Evolutionary conservation across 2,888 invertebrate genomes (phyloP).

Genomic region (Dorcus hopei): DNA sequence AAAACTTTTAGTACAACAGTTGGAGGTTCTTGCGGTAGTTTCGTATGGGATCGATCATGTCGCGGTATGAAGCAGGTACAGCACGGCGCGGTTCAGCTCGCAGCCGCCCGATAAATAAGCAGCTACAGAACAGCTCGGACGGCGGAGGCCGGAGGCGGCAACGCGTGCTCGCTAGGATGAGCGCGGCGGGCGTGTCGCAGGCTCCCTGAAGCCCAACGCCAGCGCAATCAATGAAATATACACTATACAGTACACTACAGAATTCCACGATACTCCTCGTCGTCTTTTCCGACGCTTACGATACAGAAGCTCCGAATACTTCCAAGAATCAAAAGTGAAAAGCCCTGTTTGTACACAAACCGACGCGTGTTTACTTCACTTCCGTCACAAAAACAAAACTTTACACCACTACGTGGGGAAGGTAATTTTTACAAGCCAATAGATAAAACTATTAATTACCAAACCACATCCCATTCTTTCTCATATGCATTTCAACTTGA

Average conservation of each 20-base stretch:
- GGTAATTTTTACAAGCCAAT: no score
- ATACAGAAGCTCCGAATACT: no score
- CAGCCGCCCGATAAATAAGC: constrained; percentile 50
- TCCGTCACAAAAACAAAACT: no score
- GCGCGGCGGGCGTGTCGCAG: constrained; percentile 50
- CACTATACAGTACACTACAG: constrained; percentile 42
- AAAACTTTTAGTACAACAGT: background rate
- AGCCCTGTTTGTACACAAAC: background rate
- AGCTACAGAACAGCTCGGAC: constrained; percentile 47
- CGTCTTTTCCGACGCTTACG: no score
- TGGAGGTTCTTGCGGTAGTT: background rate
- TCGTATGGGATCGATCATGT: constrained; percentile 19
- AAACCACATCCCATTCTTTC: no score
- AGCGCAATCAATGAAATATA: constrained; percentile 50
- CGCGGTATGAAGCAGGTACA: constrained; percentile 32
- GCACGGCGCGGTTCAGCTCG: constrained; percentile 45
- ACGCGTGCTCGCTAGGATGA: constrained; percentile 49
- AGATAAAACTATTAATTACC: no score
- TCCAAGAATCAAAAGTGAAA: background rate
- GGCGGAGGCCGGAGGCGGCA: constrained; percentile 46
- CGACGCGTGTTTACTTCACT: no score
- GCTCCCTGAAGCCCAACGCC: constrained; percentile 46
- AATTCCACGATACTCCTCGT: constrained; percentile 4
- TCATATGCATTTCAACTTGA: no score
- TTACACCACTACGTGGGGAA: no score